Percentiles rank a stretch among this genome's conserved stretches.
phyloP scores from a whole-genome alignment of 2,113 vertebrate species.

The Cichladusa arquata region DNA sequence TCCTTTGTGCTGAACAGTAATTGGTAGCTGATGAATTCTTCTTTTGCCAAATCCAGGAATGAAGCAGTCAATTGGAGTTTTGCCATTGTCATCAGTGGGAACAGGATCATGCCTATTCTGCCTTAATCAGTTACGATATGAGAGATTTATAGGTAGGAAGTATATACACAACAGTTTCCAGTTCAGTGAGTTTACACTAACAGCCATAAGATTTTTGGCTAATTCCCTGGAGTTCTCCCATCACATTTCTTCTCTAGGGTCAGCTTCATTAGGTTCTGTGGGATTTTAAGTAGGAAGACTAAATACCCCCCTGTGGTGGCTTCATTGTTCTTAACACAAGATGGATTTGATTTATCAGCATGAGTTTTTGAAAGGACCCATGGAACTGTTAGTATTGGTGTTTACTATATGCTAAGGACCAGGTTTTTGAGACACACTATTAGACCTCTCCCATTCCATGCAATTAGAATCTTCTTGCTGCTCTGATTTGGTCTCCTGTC shows the following conservation, averaged over 20 bases:
- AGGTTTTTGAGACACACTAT: neutral
- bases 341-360: constrained; percentile 47
- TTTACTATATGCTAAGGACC: neutral
- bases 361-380: constrained; percentile 22
- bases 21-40: constrained; percentile 9
- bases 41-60: constrained; percentile 10
- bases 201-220: constrained; percentile 31
- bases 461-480: neutral
- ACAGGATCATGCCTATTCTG: constrained; percentile 36
- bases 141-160: constrained; percentile 54
- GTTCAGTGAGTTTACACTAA: constrained; percentile 36
- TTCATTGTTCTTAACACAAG: constrained; percentile 46
- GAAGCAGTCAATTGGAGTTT: constrained; percentile 34
- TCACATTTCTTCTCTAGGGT: constrained; percentile 36
- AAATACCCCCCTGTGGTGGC: constrained; percentile 36
- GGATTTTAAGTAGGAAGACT: constrained; percentile 35
- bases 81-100: constrained; percentile 36
- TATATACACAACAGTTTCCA: constrained; percentile 46
- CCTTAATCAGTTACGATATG: constrained; percentile 47
- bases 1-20: neutral
- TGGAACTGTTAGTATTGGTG: neutral
- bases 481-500: neutral
- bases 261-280: constrained; percentile 8
- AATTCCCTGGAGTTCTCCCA: constrained; percentile 42
- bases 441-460: neutral